A percentile compares a stretch with the other conserved stretches of the same genome.
Conservation (phyloP, 2,797 vertebrate genomes). For the Pangasius djambal region DNA sequence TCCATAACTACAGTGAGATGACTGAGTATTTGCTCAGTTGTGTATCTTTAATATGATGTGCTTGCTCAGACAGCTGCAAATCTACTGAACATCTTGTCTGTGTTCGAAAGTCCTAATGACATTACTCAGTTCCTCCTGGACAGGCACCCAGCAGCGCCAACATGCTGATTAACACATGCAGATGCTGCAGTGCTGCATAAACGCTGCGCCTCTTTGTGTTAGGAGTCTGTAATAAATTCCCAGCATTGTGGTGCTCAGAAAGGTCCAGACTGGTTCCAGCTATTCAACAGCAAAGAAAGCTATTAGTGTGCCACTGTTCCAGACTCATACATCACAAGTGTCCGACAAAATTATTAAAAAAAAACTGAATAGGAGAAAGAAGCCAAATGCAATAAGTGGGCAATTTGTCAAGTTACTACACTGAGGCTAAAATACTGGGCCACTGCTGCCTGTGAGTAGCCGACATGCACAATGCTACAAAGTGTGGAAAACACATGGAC, state of each 20-base stretch:
- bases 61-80: not conserved
- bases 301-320: not conserved
- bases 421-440: not conserved
- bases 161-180: constrained; percentile 45
- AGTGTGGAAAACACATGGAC: not conserved
- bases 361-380: not conserved
- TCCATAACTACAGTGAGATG: not conserved
- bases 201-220: not conserved
- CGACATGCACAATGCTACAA: not conserved
- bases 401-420: constrained; percentile 1
- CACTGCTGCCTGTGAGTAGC: not conserved
- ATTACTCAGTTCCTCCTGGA: not conserved
- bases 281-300: not conserved
- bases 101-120: not conserved
- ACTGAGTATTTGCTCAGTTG: not conserved
- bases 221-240: not conserved
- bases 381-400: not conserved
- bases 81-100: not conserved
- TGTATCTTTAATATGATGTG: not conserved
- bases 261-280: not conserved
- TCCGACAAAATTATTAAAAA: not conserved
- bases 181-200: constrained; percentile 34
- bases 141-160: not conserved
- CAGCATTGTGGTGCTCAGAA: not conserved
- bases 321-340: constrained; percentile 6